Percentiles rank a stretch among this genome's conserved stretches.
phyloP scores from a whole-genome alignment of 2,888 invertebrate species.

The Prenolepis imparis region DNA sequence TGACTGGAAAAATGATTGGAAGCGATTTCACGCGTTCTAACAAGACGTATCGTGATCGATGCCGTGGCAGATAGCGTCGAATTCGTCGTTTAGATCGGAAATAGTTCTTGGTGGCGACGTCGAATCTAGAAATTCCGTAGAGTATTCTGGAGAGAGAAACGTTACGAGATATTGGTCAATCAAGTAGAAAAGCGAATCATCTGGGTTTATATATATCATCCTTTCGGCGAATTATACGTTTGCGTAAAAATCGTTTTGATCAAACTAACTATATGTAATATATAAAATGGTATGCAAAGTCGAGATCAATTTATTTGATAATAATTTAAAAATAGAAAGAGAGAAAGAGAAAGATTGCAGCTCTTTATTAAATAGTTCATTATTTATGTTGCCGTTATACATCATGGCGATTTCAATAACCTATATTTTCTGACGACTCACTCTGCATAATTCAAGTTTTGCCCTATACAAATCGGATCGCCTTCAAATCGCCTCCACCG shows the following conservation, averaged over 20 bases:
- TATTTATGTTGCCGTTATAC: neutral
- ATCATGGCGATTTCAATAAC: slow-evolving; percentile 20
- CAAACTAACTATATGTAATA: neutral
- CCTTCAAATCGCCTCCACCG: neutral
- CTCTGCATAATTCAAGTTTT: slow-evolving; percentile 43
- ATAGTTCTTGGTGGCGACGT: slow-evolving; percentile 40
- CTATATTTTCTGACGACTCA: slow-evolving; percentile 35
- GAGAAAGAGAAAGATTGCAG: neutral
- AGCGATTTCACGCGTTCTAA: slow-evolving; percentile 53
- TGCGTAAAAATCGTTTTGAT: neutral
- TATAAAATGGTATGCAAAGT: neutral
- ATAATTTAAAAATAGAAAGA: neutral
- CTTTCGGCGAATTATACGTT: neutral
- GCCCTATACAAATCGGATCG: slow-evolving; percentile 16
- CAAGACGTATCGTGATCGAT: slow-evolving; percentile 51
- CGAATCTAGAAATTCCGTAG: slow-evolving; percentile 34
- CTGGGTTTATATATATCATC: slow-evolving; percentile 9
- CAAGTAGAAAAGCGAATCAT: slow-evolving; percentile 23
- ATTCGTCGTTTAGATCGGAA: slow-evolving; percentile 49
- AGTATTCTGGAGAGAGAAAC: slow-evolving; percentile 20
- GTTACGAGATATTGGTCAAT: slow-evolving; percentile 54
- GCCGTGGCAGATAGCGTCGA: slow-evolving; percentile 39
- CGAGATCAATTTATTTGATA: neutral
- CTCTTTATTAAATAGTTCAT: neutral
- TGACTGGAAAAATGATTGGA: slow-evolving; percentile 55